Conservation (phyloP, 2,888 invertebrate species). For the Coelopa pilipes region DNA sequence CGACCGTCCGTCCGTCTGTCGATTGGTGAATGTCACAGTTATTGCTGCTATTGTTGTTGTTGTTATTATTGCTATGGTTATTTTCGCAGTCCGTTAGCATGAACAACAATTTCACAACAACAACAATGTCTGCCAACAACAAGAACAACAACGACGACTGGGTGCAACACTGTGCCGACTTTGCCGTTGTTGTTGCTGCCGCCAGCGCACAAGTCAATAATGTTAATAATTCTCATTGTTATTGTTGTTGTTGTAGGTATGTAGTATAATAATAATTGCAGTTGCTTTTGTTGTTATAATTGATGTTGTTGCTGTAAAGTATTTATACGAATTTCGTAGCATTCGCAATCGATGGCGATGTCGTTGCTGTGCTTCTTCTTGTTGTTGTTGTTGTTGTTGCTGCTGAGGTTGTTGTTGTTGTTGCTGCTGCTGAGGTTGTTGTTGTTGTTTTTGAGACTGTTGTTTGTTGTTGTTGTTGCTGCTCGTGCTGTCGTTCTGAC, state of each 20-base stretch:
- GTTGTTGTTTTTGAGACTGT: too few species aligned
- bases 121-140: too few species aligned
- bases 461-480: background rate
- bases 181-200: too few species aligned
- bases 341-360: background rate
- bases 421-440: background rate
- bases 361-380: too few species aligned
- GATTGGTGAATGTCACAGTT: background rate
- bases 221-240: background rate
- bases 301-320: conserved; percentile 1
- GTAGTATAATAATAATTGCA: background rate
- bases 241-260: conserved; percentile 5
- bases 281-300: too few species aligned
- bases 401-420: background rate
- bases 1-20: background rate
- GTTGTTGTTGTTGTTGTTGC: background rate
- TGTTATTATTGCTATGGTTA: too few species aligned
- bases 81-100: too few species aligned
- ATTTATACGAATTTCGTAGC: background rate
- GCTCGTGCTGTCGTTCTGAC: background rate
- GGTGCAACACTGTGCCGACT: too few species aligned
- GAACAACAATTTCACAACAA: too few species aligned
- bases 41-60: background rate
- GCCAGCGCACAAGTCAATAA: conserved; percentile 18
- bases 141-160: too few species aligned